Base-by-base conservation (phyloP, 2,113 vertebrate genomes). In the Oophaga pumilio region DNA sequence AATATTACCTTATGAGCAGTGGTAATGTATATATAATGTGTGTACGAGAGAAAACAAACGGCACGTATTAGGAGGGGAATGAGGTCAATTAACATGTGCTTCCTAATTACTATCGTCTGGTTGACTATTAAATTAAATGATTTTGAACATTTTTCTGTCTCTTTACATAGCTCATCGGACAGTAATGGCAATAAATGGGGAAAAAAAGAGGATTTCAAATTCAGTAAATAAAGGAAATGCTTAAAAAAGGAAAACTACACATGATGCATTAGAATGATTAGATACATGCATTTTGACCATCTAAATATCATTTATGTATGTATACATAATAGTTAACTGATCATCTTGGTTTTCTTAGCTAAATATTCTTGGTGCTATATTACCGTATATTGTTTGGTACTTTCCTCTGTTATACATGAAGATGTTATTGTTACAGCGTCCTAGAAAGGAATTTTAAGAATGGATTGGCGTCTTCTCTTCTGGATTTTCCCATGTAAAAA, bases 1-100 rank as follows among this genome's bases (percentile, higher is more conserved):
- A 87, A 74, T 82, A 87, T 87, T 81, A 82, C 78, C 53, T 11
- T 87, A 87, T 82, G 66, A 13, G 68, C 57, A 76, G n/a, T 53
- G 68, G n/a, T 76, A 76, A 82, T 87, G 68, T 82, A 22, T 62
- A 81, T 59, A 81, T 81, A 87, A 87, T 87, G 79, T 28, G 69
- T 76, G 56, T 64, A 82, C 22, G 50, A 64, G 57, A 87, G 85
- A 71, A 73, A 56, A 86, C 59, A 79, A 79, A 59, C 56, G 57
- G 12, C 84, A 60, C 60, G 18, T 20, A 80, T 28, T 86, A 26
- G 57, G 14, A 76, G 76, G 56, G 59, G 60, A 64, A 26, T 0
- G n/a, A 53, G 59, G 43, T 78, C 74, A 68, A 76, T 86, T 78
- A 86, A 86, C 81, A 83, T 24, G 78, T 33, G 50, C 49, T 49